Evolutionary conservation across 1,140 invertebrate species (phyloP).

Genomic region (Cataglyphis hispanica): DNA sequence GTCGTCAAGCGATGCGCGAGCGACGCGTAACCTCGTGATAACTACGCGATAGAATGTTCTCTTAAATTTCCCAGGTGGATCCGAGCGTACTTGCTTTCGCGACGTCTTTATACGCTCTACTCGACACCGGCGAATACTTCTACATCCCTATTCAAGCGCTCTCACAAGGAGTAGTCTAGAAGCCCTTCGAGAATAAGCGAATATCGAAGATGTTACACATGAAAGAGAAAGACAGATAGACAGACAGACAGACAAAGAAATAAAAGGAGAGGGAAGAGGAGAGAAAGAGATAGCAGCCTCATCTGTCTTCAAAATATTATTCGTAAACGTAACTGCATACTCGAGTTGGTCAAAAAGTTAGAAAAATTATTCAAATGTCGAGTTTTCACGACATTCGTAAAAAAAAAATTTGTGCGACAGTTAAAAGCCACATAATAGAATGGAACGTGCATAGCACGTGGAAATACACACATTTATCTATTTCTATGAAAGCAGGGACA

Average conservation of each 20-base stretch:
- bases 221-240: slow-evolving; percentile 14
- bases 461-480: neutral
- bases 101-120: slow-evolving; percentile 74
- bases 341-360: neutral
- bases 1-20: slow-evolving; percentile 27
- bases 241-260: too few species aligned
- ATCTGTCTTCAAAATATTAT: neutral
- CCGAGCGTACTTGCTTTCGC: slow-evolving; percentile 70
- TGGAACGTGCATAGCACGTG: neutral
- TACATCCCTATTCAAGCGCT: slow-evolving; percentile 66
- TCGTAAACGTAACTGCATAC: neutral
- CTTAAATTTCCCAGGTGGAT: slow-evolving; percentile 78
- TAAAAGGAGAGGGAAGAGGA: too few species aligned
- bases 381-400: slow-evolving; percentile 17
- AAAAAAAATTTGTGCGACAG: neutral
- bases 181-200: slow-evolving; percentile 74
- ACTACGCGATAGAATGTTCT: slow-evolving; percentile 77
- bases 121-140: slow-evolving; percentile 60
- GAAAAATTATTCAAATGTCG: slow-evolving; percentile 41
- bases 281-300: neutral
- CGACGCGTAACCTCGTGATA: slow-evolving; percentile 74
- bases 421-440: neutral
- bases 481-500: neutral
- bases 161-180: slow-evolving; percentile 61
- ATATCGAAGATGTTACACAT: slow-evolving; percentile 71